Percentiles rank a stretch among this genome's conserved stretches.
Evolutionary conservation across 2,113 vertebrate genomes (phyloP).

Genomic region (Peromyscus leucopus): DNA sequence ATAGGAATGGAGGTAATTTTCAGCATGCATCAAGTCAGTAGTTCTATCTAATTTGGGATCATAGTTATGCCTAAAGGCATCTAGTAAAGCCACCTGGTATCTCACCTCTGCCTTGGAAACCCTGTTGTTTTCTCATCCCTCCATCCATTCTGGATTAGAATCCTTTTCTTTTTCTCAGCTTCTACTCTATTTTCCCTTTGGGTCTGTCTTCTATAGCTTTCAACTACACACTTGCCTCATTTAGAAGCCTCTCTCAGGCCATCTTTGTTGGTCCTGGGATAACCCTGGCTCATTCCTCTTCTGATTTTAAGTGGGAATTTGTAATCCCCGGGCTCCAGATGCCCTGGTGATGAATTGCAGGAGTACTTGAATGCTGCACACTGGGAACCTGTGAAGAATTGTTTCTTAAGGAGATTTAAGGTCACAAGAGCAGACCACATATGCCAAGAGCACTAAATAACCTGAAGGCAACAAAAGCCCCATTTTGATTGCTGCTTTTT

Average conservation of each 20-base stretch:
- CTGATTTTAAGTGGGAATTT: slow-evolving; percentile 13
- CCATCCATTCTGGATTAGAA: slow-evolving; percentile 22
- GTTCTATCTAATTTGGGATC: background rate
- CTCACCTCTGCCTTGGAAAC: background rate
- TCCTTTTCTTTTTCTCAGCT: background rate
- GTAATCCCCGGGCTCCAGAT: background rate
- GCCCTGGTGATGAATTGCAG: slow-evolving; percentile 22
- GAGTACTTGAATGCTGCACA: background rate
- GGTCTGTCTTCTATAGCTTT: background rate
- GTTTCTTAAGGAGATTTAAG: slow-evolving; percentile 61
- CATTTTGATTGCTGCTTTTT: slow-evolving; percentile 61
- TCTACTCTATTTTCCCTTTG: background rate
- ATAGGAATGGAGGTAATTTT: background rate
- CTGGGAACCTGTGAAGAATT: slow-evolving; percentile 10
- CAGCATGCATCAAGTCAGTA: background rate
- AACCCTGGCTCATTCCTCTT: background rate
- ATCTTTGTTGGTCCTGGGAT: background rate
- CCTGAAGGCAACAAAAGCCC: slow-evolving; percentile 1
- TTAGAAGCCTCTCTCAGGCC: slow-evolving; percentile 13
- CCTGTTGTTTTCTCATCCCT: background rate
- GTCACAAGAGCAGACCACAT: slow-evolving; percentile 55
- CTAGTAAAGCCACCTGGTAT: background rate
- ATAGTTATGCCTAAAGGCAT: background rate
- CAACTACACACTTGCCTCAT: background rate
- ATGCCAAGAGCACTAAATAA: slow-evolving; percentile 61